Percentiles rank a stretch among this genome's conserved stretches.
phyloP scores from a whole-genome alignment of 1,140 invertebrate species.

The Conus betulinus region DNA sequence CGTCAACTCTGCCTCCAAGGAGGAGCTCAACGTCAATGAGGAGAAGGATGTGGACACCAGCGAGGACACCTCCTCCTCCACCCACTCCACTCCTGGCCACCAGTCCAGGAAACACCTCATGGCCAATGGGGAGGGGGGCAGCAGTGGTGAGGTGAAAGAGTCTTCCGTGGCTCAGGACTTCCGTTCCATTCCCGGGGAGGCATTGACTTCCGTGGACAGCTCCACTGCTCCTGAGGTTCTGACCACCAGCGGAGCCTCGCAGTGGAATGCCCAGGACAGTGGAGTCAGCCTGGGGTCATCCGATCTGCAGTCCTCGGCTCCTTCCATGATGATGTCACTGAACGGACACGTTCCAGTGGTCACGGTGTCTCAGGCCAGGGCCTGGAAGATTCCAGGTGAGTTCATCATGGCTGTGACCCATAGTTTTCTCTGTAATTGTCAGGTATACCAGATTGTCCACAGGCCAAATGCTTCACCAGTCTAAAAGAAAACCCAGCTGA shows the following conservation, averaged over 20 bases:
- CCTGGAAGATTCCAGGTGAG: constrained; percentile 61
- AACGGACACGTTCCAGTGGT: constrained; percentile 34
- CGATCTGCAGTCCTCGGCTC: constrained; percentile 29
- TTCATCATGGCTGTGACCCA: neutral
- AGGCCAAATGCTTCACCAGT: no score
- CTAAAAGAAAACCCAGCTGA: no score
- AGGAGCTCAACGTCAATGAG: constrained; percentile 38
- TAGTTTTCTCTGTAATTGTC: neutral
- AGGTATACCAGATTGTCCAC: no score
- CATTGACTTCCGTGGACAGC: constrained; percentile 26
- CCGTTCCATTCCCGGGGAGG: constrained; percentile 20
- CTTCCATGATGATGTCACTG: constrained; percentile 9
- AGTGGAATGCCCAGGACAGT: constrained; percentile 34
- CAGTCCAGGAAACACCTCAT: neutral
- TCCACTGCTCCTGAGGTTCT: neutral
- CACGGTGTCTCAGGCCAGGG: constrained; percentile 33
- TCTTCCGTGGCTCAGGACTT: constrained; percentile 6
- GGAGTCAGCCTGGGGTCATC: constrained; percentile 38
- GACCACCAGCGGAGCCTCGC: neutral
- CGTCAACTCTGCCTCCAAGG: constrained; percentile 13
- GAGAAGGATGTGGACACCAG: constrained; percentile 55
- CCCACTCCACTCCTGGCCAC: constrained; percentile 28
- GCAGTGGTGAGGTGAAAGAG: neutral
- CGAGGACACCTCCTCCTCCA: constrained; percentile 28
- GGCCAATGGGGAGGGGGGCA: constrained; percentile 15